These are phyloP conservation scores for Lasiommata megera DNA, from an alignment of 2,888 invertebrate genomes.

Conservation along the genomic window DNA sequence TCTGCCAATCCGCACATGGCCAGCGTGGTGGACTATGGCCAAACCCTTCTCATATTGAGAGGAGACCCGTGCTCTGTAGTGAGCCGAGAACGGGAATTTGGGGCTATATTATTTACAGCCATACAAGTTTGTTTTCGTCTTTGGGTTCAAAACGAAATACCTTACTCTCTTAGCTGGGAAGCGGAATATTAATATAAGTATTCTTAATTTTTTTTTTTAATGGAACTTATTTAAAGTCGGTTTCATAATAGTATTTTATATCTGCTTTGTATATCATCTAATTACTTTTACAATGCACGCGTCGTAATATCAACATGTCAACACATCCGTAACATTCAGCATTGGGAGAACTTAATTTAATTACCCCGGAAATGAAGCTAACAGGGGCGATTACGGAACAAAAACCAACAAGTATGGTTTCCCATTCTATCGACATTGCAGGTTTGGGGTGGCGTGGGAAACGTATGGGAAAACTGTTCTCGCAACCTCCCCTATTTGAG, in stretches of 20 bases:
- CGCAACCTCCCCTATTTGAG: slow-evolving; percentile 56
- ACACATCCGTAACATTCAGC: slow-evolving; percentile 25
- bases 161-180: no score
- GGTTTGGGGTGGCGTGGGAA: slow-evolving; percentile 69
- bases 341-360: slow-evolving; percentile 37
- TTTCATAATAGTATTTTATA: neutral
- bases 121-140: no score
- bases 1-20: no score
- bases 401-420: slow-evolving; percentile 72
- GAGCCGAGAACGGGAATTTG: no score
- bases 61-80: no score
- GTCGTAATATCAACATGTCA: slow-evolving; percentile 10
- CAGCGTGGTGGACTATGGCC: no score
- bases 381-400: slow-evolving; percentile 61
- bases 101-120: no score
- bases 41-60: no score
- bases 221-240: no score
- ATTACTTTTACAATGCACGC: slow-evolving; percentile 17
- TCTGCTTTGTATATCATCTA: neutral
- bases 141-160: no score
- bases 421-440: slow-evolving; percentile 60
- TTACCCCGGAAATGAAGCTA: slow-evolving; percentile 60
- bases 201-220: no score
- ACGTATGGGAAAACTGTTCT: slow-evolving; percentile 63
- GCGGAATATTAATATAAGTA: no score